phyloP scores from a whole-genome alignment of 1,140 invertebrate species.

The Tyrophagus putrescentiae region DNA sequence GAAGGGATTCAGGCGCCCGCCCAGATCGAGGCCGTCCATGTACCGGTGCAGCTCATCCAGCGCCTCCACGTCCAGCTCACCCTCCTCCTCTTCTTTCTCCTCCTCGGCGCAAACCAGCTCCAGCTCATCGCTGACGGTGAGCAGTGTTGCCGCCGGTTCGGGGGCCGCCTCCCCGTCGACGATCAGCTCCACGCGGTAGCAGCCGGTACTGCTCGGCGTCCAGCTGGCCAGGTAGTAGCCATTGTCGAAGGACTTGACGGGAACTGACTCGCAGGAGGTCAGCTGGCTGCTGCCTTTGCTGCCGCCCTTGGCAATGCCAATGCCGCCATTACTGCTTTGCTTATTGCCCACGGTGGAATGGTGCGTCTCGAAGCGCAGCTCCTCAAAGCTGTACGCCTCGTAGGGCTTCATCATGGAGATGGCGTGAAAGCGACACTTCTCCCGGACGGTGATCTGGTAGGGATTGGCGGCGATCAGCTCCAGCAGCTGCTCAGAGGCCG shows the following conservation, averaged over 20 bases:
- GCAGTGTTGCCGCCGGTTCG: conserved; percentile 52
- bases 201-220: conserved; percentile 76
- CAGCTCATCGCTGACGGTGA: conserved; percentile 65
- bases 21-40: too few species aligned
- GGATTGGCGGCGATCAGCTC: conserved; percentile 52
- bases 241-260: conserved; percentile 64
- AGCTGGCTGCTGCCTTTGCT: background rate
- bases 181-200: conserved; percentile 68
- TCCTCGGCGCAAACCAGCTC: too few species aligned
- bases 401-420: conserved; percentile 86
- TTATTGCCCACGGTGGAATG: conserved; percentile 65
- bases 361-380: conserved; percentile 66
- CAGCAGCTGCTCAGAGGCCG: conserved; percentile 31
- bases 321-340: conserved; percentile 65
- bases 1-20: too few species aligned
- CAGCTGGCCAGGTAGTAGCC: conserved; percentile 77
- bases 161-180: conserved; percentile 83
- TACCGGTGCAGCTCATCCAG: too few species aligned
- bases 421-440: conserved; percentile 83
- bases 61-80: too few species aligned
- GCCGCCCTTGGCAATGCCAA: conserved; percentile 28
- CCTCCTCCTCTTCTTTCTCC: too few species aligned
- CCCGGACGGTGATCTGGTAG: conserved; percentile 71
- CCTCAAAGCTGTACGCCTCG: conserved; percentile 91
- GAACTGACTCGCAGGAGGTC: conserved; percentile 55